phyloP scores from a whole-genome alignment of 2,113 vertebrate species.

The Tupaia chinensis region DNA sequence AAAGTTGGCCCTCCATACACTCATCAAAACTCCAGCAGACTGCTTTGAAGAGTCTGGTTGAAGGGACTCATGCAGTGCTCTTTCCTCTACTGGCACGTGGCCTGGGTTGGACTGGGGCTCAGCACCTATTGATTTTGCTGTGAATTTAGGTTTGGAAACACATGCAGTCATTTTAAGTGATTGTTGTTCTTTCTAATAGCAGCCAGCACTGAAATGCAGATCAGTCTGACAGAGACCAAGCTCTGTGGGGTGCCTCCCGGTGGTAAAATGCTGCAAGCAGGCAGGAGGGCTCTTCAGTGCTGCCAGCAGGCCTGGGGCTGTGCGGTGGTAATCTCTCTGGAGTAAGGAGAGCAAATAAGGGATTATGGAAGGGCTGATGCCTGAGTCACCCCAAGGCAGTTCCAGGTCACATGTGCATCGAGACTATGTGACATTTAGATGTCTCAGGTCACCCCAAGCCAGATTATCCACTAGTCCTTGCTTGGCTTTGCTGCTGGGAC shows the following conservation, averaged over 20 bases:
- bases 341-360: conserved; percentile 71
- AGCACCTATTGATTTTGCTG: not conserved
- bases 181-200: not conserved
- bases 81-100: not conserved
- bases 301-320: not conserved
- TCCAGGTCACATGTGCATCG: conserved; percentile 85
- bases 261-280: not conserved
- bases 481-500: conserved; percentile 72
- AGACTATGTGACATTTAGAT: conserved; percentile 89
- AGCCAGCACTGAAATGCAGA: not conserved
- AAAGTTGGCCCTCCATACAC: not conserved
- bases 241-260: not conserved
- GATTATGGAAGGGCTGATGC: conserved; percentile 71
- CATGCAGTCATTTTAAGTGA: not conserved
- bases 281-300: not conserved
- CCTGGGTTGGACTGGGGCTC: not conserved
- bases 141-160: not conserved
- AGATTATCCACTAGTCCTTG: conserved; percentile 85
- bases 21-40: not conserved
- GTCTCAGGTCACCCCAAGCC: conserved; percentile 82
- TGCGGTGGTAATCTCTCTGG: not conserved
- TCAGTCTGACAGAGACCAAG: not conserved
- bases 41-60: not conserved
- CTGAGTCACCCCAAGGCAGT: conserved; percentile 87
- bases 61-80: not conserved